Evolutionary conservation across 2,113 vertebrate species (phyloP).

Genomic region (Platichthys flesus): DNA sequence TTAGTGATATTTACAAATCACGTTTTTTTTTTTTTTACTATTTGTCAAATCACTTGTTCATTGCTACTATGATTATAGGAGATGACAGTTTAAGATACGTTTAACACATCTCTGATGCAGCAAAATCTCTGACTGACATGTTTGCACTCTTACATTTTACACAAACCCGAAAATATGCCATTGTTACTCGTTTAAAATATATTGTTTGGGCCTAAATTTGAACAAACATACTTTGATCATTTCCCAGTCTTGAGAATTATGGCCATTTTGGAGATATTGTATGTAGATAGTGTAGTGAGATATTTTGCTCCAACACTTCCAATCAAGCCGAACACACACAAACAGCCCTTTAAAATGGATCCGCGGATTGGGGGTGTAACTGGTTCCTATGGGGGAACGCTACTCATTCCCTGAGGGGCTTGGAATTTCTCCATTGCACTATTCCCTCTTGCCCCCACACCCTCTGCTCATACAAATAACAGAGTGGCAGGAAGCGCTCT

Average conservation of each 20-base stretch:
- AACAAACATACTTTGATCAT: constrained; percentile 5
- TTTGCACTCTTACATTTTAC: constrained; percentile 13
- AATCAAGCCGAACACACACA: neutral
- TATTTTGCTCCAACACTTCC: constrained; percentile 8
- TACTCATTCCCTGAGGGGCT: constrained; percentile 50
- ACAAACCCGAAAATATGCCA: constrained; percentile 17
- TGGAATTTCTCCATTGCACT: constrained; percentile 57
- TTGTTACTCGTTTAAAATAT: constrained; percentile 22
- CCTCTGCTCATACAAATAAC: constrained; percentile 61
- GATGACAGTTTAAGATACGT: too few species aligned
- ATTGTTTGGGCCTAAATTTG: neutral
- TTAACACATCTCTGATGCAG: too few species aligned
- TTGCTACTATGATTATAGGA: neutral
- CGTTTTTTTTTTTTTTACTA: too few species aligned
- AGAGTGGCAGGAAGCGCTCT: constrained; percentile 62
- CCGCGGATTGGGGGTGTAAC: constrained; percentile 57
- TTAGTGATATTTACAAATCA: neutral
- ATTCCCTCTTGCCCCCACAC: constrained; percentile 40
- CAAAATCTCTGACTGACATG: neutral
- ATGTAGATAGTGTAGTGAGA: constrained; percentile 22
- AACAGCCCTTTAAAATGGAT: constrained; percentile 58
- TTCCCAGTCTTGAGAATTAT: constrained; percentile 2
- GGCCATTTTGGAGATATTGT: neutral
- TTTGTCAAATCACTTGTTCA: too few species aligned
- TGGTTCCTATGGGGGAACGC: constrained; percentile 34